Evolutionary conservation across 2,113 vertebrate species (phyloP).

Genomic region (Pipra filicauda): DNA sequence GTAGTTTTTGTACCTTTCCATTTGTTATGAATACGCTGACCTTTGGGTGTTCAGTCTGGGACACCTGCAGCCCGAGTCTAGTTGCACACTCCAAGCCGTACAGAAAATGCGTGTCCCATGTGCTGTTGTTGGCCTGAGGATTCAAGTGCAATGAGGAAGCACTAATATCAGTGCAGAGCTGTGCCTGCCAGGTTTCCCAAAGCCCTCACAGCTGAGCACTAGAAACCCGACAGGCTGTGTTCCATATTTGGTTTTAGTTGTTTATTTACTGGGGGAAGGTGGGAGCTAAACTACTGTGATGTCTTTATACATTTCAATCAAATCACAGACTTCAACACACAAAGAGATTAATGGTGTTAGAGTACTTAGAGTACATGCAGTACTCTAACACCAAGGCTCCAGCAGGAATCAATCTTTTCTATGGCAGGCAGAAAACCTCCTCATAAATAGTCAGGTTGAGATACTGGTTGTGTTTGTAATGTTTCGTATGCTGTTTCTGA

Average conservation of each 20-base stretch:
- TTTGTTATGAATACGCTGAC: neutral
- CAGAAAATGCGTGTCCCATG: neutral
- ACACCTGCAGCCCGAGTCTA: neutral
- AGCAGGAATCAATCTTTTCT: neutral
- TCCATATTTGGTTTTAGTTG: neutral
- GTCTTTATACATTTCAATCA: neutral
- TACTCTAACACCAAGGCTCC: neutral
- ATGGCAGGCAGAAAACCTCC: neutral
- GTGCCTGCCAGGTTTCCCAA: neutral
- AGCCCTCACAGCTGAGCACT: neutral
- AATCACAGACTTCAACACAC: neutral
- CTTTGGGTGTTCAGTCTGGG: neutral
- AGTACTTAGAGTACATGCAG: neutral
- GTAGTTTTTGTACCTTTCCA: neutral
- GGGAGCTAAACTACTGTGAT: neutral
- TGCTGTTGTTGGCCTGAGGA: neutral
- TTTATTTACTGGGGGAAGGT: neutral
- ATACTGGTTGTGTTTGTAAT: neutral
- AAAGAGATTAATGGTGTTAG: neutral
- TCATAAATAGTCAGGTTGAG: neutral
- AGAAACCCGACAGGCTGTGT: neutral
- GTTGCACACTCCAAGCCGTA: neutral
- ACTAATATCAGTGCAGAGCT: neutral
- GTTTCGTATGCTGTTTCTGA: neutral
- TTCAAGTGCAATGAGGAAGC: neutral